These are phyloP conservation scores for Anolis sagrei DNA, from an alignment of 2,113 vertebrate genomes.

Conservation along the genomic window DNA sequence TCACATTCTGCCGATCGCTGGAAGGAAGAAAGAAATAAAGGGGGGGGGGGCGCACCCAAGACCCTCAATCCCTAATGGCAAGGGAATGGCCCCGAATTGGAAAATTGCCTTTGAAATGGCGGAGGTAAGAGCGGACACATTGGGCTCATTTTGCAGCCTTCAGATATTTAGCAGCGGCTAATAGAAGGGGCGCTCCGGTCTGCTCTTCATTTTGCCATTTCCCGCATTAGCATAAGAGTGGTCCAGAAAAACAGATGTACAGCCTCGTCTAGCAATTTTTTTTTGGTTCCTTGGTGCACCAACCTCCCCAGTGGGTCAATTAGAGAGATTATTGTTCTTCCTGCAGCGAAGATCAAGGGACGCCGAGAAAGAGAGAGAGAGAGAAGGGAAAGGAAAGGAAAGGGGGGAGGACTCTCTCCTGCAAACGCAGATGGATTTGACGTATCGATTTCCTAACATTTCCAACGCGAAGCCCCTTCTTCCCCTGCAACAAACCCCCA, in stretches of 20 bases:
- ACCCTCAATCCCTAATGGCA: background rate
- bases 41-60: no score
- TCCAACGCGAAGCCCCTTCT: slow-evolving; percentile 48
- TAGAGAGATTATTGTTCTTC: slow-evolving; percentile 99
- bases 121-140: slow-evolving; percentile 19
- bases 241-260: slow-evolving; percentile 91
- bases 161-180: slow-evolving; percentile 50
- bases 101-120: slow-evolving; percentile 30
- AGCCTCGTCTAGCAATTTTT: slow-evolving; percentile 82
- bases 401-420: slow-evolving; percentile 60
- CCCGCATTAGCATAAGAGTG: slow-evolving; percentile 86
- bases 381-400: background rate
- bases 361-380: slow-evolving; percentile 73
- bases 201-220: slow-evolving; percentile 70
- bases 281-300: slow-evolving; percentile 71
- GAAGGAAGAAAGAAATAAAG: background rate
- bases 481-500: slow-evolving; percentile 56
- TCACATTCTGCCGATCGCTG: background rate
- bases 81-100: slow-evolving; percentile 25
- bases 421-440: slow-evolving; percentile 91
- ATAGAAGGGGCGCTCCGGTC: slow-evolving; percentile 42
- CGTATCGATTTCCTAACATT: slow-evolving; percentile 90
- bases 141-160: slow-evolving; percentile 46
- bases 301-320: slow-evolving; percentile 99
- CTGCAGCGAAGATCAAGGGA: slow-evolving; percentile 94